phyloP scores from a whole-genome alignment of 2,113 vertebrate genomes.

The Notarius lentiginosus region DNA sequence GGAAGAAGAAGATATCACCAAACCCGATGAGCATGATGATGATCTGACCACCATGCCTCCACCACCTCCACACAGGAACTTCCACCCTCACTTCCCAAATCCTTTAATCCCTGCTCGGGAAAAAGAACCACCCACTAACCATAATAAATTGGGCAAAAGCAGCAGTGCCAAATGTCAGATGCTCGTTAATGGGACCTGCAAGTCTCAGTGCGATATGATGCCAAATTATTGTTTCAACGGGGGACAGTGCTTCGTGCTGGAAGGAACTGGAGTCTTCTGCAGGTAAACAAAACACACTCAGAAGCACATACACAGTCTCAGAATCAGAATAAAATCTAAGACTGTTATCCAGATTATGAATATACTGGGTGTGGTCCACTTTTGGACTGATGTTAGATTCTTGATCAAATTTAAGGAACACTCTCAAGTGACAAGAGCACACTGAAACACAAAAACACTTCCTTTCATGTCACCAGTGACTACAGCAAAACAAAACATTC shows the following conservation, averaged over 20 bases:
- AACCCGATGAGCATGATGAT: slow-evolving; percentile 79
- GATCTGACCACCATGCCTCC: slow-evolving; percentile 60
- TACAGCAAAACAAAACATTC: not conserved
- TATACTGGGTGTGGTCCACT: not conserved
- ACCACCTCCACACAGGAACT: slow-evolving; percentile 57
- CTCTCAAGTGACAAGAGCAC: not conserved
- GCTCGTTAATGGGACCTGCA: slow-evolving; percentile 84
- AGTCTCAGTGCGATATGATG: slow-evolving; percentile 83
- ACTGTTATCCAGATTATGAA: not conserved
- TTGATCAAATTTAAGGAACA: not conserved
- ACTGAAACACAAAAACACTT: not conserved
- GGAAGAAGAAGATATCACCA: slow-evolving; percentile 85
- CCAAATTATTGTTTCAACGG: slow-evolving; percentile 94
- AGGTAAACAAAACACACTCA: slow-evolving; percentile 72
- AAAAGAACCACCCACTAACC: slow-evolving; percentile 28
- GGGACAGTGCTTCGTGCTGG: slow-evolving; percentile 91
- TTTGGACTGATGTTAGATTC: not conserved
- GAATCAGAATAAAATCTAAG: not conserved
- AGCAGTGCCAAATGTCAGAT: slow-evolving; percentile 78
- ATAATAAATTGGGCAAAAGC: slow-evolving; percentile 50
- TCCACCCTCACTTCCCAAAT: slow-evolving; percentile 58
- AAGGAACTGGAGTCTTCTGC: slow-evolving; percentile 88
- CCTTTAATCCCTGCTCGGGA: slow-evolving; percentile 44
- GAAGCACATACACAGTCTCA: not conserved
- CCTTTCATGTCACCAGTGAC: not conserved